A percentile compares a stretch with the other conserved stretches of the same genome.
Evolutionary conservation across 2,888 invertebrate genomes (phyloP).

Genomic region (Aquatica leii): DNA sequence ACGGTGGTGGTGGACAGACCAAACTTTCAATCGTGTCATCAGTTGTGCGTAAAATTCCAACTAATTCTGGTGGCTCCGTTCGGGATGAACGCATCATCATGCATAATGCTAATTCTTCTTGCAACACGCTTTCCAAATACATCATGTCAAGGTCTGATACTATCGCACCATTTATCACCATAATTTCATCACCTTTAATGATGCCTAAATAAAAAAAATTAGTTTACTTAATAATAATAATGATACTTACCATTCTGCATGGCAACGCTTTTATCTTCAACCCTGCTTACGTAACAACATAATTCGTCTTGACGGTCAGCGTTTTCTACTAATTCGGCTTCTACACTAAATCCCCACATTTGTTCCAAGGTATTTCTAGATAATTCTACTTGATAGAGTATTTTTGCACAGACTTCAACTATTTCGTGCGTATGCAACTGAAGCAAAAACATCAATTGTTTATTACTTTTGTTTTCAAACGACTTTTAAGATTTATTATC

Average conservation of each 20-base stretch:
- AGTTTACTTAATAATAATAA: not conserved
- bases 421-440: conserved; percentile 93
- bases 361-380: conserved; percentile 89
- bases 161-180: conserved; percentile 98
- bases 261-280: conserved; percentile 94
- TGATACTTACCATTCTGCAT: conserved; percentile 88
- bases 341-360: conserved; percentile 98
- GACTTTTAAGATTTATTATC: not conserved
- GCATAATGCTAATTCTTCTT: conserved; percentile 92
- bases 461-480: not conserved
- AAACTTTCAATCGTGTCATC: conserved; percentile 95
- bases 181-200: conserved; percentile 97
- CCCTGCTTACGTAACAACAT: conserved; percentile 95
- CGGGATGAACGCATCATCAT: conserved; percentile 96
- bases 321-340: conserved; percentile 96
- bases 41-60: conserved; percentile 78
- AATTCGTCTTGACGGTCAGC: conserved; percentile 95
- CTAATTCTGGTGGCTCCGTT: conserved; percentile 80
- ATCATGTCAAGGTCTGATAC: conserved; percentile 99
- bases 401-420: conserved; percentile 96
- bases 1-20: conserved; percentile 95
- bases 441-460: conserved; percentile 44
- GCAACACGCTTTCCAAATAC: conserved; percentile 96
- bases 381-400: conserved; percentile 94
- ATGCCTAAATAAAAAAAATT: conserved; percentile 68